These are phyloP conservation scores for Cetonia aurata DNA, from an alignment of 2,888 invertebrate species.

Conservation along the genomic window DNA sequence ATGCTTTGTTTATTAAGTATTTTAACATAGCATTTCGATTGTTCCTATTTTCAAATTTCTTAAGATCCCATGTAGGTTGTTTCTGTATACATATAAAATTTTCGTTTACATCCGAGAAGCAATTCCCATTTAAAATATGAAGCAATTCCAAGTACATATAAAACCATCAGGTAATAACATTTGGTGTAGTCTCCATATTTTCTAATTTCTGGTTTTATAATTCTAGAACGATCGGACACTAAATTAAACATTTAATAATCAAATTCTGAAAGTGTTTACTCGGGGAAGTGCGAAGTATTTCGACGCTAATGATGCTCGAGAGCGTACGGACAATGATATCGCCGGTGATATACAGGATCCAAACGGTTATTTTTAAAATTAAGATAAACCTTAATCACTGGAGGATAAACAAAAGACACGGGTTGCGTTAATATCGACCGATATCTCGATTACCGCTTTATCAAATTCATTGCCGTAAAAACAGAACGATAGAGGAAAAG, in stretches of 20 bases:
- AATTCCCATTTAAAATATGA: slow-evolving; percentile 13
- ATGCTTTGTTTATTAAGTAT: no score
- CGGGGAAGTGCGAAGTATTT: slow-evolving; percentile 21
- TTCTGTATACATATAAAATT: not conserved
- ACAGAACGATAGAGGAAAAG: not conserved
- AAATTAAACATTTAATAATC: slow-evolving; percentile 39
- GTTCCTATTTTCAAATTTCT: no score
- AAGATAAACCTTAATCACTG: slow-evolving; percentile 23
- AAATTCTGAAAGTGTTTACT: slow-evolving; percentile 29
- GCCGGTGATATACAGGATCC: slow-evolving; percentile 19
- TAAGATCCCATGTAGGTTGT: no score
- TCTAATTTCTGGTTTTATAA: slow-evolving; percentile 9
- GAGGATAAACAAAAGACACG: slow-evolving; percentile 15
- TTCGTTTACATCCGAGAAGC: not conserved
- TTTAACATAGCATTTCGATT: no score
- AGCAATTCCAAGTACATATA: slow-evolving; percentile 10
- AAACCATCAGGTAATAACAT: not conserved
- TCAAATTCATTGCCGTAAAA: slow-evolving; percentile 5
- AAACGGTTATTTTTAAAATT: slow-evolving; percentile 28
- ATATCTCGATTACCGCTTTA: slow-evolving; percentile 21
- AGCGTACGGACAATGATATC: slow-evolving; percentile 26
- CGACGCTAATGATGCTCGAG: slow-evolving; percentile 21
- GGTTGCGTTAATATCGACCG: slow-evolving; percentile 11
- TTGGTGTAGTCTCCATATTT: not conserved
- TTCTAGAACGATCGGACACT: slow-evolving; percentile 9